Conservation (phyloP, 2,113 vertebrate genomes). For the Amphiprion ocellaris region DNA sequence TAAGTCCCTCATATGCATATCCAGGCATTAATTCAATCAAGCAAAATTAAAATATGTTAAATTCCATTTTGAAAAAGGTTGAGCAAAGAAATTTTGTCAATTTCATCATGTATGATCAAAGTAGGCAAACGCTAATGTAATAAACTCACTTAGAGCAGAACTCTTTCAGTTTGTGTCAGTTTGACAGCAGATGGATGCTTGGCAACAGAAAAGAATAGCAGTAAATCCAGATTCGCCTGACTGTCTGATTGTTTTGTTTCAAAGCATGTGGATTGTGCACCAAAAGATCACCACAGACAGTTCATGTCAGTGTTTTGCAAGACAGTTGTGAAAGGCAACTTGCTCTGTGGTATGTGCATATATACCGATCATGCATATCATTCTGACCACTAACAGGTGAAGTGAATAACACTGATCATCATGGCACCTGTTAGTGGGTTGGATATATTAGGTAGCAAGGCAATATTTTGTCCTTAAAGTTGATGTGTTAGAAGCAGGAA, state of each 20-base stretch:
- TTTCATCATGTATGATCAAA: neutral
- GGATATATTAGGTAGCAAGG: too few species aligned
- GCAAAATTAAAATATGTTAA: constrained; percentile 3
- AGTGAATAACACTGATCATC: too few species aligned
- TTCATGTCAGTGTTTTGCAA: neutral
- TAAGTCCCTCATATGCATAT: constrained; percentile 2
- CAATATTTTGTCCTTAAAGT: too few species aligned
- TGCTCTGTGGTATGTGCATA: too few species aligned
- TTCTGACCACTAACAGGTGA: too few species aligned
- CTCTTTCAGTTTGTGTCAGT: neutral
- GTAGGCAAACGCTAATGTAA: constrained; percentile 1
- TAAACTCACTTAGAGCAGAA: neutral
- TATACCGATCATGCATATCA: too few species aligned
- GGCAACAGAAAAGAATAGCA: neutral
- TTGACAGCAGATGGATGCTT: constrained; percentile 19
- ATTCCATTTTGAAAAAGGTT: constrained; percentile 9
- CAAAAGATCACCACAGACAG: neutral
- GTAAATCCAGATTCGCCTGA: neutral
- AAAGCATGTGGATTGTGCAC: neutral
- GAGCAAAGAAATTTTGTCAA: neutral
- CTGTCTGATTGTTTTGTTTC: neutral
- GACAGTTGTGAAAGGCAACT: neutral
- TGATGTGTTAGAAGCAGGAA: too few species aligned
- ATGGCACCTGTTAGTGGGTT: too few species aligned
- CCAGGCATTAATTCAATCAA: neutral